A percentile compares a stretch with the other conserved stretches of the same genome.
phyloP scores from a whole-genome alignment of 2,888 invertebrate species.

The Drosophila mimetica region DNA sequence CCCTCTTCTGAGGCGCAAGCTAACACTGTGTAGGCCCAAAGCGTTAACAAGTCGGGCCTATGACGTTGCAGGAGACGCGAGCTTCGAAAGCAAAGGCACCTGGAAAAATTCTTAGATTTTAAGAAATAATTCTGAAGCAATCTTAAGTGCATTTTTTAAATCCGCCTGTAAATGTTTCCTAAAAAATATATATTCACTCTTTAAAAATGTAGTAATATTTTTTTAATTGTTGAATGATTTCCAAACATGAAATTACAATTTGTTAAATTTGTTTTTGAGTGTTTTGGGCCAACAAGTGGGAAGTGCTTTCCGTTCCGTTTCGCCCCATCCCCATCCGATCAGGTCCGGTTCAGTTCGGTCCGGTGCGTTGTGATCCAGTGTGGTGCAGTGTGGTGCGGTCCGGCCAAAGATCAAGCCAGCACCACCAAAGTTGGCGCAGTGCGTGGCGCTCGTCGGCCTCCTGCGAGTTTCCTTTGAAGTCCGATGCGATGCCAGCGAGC shows the following conservation, averaged over 20 bases:
- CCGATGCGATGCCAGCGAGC: slow-evolving; percentile 63
- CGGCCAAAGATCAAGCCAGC: slow-evolving; percentile 75
- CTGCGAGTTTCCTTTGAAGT: slow-evolving; percentile 72
- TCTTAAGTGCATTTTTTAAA: too few relatives aligned
- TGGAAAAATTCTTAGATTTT: not conserved
- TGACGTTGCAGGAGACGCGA: slow-evolving; percentile 52
- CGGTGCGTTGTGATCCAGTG: slow-evolving; percentile 11
- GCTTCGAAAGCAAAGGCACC: slow-evolving; percentile 1
- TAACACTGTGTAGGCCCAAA: slow-evolving; percentile 75
- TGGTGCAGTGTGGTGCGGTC: slow-evolving; percentile 18
- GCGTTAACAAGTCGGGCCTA: slow-evolving; percentile 73
- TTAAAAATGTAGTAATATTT: too few relatives aligned
- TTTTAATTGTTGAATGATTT: too few relatives aligned
- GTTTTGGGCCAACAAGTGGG: slow-evolving; percentile 69
- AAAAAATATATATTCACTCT: too few relatives aligned
- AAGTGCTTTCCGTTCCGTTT: slow-evolving; percentile 51
- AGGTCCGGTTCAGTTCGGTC: slow-evolving; percentile 2
- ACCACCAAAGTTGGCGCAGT: slow-evolving; percentile 76
- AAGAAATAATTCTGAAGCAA: not conserved
- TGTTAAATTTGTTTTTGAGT: not conserved
- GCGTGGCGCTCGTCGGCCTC: slow-evolving; percentile 68
- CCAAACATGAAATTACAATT: too few relatives aligned
- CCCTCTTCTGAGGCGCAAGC: slow-evolving; percentile 63
- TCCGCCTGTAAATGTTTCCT: too few relatives aligned
- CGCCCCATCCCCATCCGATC: slow-evolving; percentile 13